Conservation (phyloP, 2,113 vertebrate genomes). For the Xiphorhynchus elegans region DNA sequence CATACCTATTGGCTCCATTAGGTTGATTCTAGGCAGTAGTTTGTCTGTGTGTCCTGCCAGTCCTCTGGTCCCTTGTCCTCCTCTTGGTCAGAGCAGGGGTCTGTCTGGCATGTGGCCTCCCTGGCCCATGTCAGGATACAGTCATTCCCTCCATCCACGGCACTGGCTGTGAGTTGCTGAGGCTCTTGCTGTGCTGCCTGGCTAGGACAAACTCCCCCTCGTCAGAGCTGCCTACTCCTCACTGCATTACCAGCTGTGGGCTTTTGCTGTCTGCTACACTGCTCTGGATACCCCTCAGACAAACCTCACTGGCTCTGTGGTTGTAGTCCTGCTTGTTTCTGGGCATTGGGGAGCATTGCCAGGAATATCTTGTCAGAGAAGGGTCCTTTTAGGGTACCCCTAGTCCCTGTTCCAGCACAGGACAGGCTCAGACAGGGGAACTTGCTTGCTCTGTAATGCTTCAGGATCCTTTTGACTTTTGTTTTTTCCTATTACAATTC, state of each 20-base stretch:
- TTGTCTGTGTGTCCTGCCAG: background rate
- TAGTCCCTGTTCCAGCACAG: background rate
- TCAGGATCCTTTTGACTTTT: background rate
- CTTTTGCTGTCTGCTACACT: background rate
- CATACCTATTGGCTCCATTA: background rate
- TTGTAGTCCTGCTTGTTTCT: background rate
- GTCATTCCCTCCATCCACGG: fast-evolving
- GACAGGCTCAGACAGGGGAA: background rate
- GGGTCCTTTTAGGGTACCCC: background rate
- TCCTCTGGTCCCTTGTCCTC: background rate
- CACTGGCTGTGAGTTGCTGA: background rate
- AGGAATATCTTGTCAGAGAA: background rate
- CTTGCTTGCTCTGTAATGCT: background rate
- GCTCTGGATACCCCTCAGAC: background rate
- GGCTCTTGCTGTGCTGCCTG: background rate
- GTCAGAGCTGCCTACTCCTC: background rate
- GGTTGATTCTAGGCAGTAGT: background rate
- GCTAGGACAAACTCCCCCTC: background rate
- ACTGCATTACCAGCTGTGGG: too few species aligned
- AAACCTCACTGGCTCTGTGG: background rate
- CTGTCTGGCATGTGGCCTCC: background rate
- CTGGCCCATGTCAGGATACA: background rate
- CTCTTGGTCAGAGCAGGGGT: background rate
- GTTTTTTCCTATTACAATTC: background rate
- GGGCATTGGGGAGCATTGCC: background rate